phyloP scores from a whole-genome alignment of 2,797 vertebrate species.

The Eulemur mongoz region DNA sequence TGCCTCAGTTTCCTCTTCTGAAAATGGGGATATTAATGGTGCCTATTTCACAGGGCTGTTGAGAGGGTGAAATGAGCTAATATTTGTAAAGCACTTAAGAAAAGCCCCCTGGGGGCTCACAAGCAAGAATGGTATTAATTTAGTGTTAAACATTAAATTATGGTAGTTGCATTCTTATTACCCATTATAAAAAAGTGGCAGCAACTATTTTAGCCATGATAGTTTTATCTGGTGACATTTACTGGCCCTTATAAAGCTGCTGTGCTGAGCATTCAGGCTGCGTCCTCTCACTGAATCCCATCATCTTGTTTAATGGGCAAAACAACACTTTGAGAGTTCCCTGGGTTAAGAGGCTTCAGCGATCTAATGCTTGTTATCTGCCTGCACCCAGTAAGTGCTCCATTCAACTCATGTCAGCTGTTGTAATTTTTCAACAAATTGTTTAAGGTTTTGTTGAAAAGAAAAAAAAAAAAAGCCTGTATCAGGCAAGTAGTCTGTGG shows the following conservation, averaged over 20 bases:
- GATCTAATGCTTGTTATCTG: not conserved
- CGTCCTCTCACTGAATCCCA: not conserved
- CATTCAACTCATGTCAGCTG: not conserved
- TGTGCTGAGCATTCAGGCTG: not conserved
- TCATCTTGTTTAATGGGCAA: not conserved
- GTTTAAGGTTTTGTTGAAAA: not conserved
- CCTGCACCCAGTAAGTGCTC: not conserved
- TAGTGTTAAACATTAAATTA: conserved; percentile 33
- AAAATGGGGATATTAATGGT: not conserved
- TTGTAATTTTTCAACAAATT: not conserved
- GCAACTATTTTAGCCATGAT: not conserved
- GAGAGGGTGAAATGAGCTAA: not conserved
- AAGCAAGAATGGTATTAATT: not conserved
- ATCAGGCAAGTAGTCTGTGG: not conserved
- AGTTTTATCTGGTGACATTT: conserved; percentile 41
- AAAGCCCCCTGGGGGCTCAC: not conserved
- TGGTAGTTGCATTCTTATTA: not conserved
- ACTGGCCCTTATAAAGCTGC: not conserved
- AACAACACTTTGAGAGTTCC: not conserved
- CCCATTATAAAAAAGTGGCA: not conserved
- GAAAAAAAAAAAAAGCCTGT: not conserved
- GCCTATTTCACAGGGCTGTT: not conserved
- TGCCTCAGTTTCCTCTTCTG: conserved; percentile 24
- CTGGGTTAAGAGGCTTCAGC: not conserved
- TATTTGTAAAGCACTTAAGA: conserved; percentile 1